These are phyloP conservation scores for Anser brachyrhynchus DNA, from an alignment of 2,113 vertebrate genomes.

Conservation along the genomic window DNA sequence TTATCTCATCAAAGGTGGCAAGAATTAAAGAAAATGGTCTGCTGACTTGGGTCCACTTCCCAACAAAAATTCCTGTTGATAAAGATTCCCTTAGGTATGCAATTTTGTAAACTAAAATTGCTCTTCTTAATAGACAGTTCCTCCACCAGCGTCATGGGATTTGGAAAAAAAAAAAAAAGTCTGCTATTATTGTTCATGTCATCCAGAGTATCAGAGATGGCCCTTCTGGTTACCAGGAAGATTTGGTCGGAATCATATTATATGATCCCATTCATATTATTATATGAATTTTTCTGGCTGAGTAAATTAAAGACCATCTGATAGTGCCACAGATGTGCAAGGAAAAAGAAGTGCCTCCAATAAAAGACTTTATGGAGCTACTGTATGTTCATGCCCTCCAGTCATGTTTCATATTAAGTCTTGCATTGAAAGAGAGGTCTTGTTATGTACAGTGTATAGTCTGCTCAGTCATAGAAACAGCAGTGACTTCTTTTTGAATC, in stretches of 20 bases:
- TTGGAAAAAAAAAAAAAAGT: neutral
- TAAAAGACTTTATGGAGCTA: neutral
- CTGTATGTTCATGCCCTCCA: neutral
- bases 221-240: neutral
- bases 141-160: neutral
- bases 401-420: neutral
- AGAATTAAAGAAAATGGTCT: neutral
- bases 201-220: neutral
- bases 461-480: neutral
- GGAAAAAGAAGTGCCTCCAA: neutral
- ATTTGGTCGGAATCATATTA: neutral
- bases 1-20: neutral
- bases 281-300: neutral
- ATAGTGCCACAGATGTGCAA: neutral
- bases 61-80: neutral
- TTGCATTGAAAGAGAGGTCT: neutral
- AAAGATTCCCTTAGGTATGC: neutral
- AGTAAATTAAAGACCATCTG: neutral
- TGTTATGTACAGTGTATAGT: neutral
- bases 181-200: neutral
- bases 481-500: neutral
- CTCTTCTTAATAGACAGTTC: neutral
- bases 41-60: rapidly evolving
- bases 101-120: neutral
- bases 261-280: neutral